Conservation (phyloP, 1,140 invertebrate genomes). For the Calephelis virginiensis region DNA sequence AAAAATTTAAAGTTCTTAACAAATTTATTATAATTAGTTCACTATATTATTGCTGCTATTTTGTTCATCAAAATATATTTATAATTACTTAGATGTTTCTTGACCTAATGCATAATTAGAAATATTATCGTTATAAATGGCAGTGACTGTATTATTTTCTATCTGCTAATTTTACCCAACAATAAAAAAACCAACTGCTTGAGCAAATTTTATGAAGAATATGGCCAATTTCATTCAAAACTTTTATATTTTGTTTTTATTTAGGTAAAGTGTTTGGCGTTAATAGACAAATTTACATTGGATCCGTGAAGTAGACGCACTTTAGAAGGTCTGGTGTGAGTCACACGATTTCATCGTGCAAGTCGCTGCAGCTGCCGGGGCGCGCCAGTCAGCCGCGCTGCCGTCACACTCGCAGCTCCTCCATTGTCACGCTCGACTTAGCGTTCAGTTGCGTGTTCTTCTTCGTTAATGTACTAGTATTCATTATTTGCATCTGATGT, state of each 20-base stretch:
- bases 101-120: not conserved
- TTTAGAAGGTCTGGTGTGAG: conserved; percentile 73
- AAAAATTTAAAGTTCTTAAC: too few relatives aligned
- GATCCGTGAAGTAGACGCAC: conserved; percentile 62
- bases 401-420: conserved; percentile 89
- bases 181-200: not conserved
- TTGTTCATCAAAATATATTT: too few relatives aligned
- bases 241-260: too few relatives aligned
- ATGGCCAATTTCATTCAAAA: not conserved
- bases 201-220: not conserved
- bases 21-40: too few relatives aligned
- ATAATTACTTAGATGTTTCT: not conserved
- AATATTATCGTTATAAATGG: not conserved
- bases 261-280: not conserved
- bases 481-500: conserved; percentile 84
- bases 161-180: too few relatives aligned
- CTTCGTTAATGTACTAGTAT: conserved; percentile 83
- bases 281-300: conserved; percentile 38
- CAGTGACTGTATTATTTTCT: not conserved
- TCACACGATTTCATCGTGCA: conserved; percentile 78
- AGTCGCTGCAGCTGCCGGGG: conserved; percentile 75
- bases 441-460: conserved; percentile 82
- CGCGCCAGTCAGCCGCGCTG: conserved; percentile 79
- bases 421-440: conserved; percentile 84
- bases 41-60: too few relatives aligned